A percentile compares a stretch with the other conserved stretches of the same genome.
Conservation (phyloP, 2,113 vertebrate genomes). For the Prinia subflava region DNA sequence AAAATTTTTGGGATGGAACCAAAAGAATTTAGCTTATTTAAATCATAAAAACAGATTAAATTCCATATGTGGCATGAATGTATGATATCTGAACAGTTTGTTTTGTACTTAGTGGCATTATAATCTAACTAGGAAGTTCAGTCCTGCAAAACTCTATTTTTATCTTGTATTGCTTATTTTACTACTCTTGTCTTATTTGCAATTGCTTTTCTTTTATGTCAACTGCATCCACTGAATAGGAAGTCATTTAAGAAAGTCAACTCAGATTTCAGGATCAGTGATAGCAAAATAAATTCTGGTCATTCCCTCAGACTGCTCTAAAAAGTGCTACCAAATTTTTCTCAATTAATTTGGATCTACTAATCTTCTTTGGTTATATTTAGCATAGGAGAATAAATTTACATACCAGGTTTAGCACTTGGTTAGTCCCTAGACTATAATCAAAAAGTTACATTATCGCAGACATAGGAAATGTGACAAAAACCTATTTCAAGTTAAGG, state of each 20-base stretch:
- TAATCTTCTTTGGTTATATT: neutral
- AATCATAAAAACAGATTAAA: neutral
- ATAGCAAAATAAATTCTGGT: neutral
- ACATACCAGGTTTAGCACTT: neutral
- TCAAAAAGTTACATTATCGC: neutral
- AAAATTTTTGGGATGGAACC: neutral
- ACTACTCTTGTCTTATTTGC: neutral
- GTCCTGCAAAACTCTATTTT: neutral
- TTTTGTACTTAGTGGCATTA: neutral
- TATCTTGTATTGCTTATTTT: neutral
- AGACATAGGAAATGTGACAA: neutral
- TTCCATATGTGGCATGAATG: neutral
- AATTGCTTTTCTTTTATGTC: neutral
- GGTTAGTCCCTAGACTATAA: neutral
- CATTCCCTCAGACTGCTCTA: neutral
- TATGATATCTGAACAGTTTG: neutral
- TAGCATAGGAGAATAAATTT: neutral
- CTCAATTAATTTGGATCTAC: neutral
- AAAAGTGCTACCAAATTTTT: neutral
- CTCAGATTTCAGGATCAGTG: neutral
- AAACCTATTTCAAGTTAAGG: neutral
- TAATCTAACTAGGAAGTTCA: neutral
- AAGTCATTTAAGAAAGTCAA: neutral
- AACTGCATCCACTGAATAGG: neutral
- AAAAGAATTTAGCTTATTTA: neutral